phyloP scores from a whole-genome alignment of 1,140 invertebrate species.

The Episyrphus balteatus region DNA sequence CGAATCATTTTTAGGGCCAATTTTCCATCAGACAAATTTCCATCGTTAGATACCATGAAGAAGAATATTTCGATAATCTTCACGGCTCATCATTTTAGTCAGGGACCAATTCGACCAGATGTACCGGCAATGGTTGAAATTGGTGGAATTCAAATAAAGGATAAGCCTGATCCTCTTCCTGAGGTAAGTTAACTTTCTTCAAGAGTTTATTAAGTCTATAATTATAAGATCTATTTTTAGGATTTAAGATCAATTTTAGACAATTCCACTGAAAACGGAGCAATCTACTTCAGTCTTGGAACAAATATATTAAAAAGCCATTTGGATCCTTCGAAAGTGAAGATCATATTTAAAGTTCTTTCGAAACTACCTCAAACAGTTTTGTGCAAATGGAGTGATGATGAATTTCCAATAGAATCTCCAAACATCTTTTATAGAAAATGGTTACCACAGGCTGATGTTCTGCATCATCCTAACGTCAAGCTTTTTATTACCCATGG shows the following conservation, averaged over 20 bases:
- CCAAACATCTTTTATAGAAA: constrained; percentile 50
- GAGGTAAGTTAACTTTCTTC: constrained; percentile 14
- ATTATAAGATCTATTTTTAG: constrained; percentile 11
- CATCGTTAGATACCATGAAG: constrained; percentile 7
- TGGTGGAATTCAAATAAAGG: constrained; percentile 37
- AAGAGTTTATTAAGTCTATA: too few relatives aligned
- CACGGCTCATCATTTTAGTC: constrained; percentile 15
- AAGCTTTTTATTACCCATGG: constrained; percentile 62
- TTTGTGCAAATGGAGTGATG: constrained; percentile 50
- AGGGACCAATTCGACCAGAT: constrained; percentile 24
- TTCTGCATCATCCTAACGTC: constrained; percentile 54
- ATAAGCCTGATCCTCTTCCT: constrained; percentile 22
- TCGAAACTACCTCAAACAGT: constrained; percentile 41
- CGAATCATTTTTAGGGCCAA: constrained; percentile 4
- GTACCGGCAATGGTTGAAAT: constrained; percentile 32
- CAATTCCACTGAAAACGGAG: constrained; percentile 37
- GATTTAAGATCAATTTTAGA: constrained; percentile 42
- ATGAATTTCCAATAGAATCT: constrained; percentile 43
- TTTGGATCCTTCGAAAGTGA: constrained; percentile 31
- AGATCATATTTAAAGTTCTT: constrained; percentile 38
- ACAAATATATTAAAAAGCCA: constrained; percentile 38
- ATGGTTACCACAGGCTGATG: constrained; percentile 62
- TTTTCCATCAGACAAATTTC: neutral
- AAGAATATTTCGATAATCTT: constrained; percentile 20
- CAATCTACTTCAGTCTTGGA: constrained; percentile 51